These are phyloP conservation scores for Festucalex cinctus DNA, from an alignment of 2,113 vertebrate species.

Conservation along the genomic window DNA sequence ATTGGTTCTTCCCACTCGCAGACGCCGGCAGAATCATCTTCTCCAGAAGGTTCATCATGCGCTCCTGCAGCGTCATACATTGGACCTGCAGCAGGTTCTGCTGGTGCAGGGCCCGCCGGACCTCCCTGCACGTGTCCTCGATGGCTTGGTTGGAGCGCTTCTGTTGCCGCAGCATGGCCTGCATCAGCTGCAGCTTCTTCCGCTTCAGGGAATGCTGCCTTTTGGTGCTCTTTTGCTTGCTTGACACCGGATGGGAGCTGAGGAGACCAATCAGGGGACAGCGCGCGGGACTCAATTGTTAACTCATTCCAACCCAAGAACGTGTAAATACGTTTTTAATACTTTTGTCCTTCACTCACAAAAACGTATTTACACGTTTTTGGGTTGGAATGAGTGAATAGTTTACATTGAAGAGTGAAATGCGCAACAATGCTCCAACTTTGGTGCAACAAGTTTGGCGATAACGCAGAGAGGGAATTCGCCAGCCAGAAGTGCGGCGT, in stretches of 20 bases:
- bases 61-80: conserved; percentile 92
- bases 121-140: conserved; percentile 92
- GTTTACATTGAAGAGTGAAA: too few relatives aligned
- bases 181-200: conserved; percentile 88
- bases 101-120: conserved; percentile 88
- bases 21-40: conserved; percentile 79
- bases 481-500: too few relatives aligned
- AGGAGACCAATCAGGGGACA: background rate
- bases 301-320: too few relatives aligned
- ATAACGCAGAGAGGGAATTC: too few relatives aligned
- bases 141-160: conserved; percentile 83
- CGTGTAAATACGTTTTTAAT: too few relatives aligned
- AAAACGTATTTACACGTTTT: too few relatives aligned
- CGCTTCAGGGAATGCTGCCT: conserved; percentile 78
- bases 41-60: conserved; percentile 96
- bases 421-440: too few relatives aligned
- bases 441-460: too few relatives aligned
- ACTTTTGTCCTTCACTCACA: too few relatives aligned
- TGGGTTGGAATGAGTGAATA: too few relatives aligned
- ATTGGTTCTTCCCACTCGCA: background rate
- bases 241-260: conserved; percentile 81
- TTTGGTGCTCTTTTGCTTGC: conserved; percentile 77
- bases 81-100: conserved; percentile 95
- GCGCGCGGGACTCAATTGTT: too few relatives aligned
- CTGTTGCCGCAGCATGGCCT: conserved; percentile 91